Conservation (phyloP, 92 coral and sea anemone species). For the Pocillopora meandrina region DNA sequence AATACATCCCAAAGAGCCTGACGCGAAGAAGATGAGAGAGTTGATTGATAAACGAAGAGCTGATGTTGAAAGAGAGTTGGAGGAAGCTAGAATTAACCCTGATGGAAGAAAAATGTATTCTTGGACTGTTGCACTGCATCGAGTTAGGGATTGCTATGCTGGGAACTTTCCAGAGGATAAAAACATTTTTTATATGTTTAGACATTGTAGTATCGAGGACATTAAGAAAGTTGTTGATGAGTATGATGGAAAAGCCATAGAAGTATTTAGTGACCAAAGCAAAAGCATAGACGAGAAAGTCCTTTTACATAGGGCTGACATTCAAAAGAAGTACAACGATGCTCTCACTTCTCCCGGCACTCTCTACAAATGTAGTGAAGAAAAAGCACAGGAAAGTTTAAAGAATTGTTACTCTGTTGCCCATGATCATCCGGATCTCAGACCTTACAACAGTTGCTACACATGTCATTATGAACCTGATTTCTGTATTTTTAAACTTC, state of each 20-base stretch:
- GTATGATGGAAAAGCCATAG: not conserved
- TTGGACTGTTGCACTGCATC: constrained; percentile 25
- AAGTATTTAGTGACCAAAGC: no score
- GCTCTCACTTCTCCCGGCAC: no score
- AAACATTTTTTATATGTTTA: not conserved
- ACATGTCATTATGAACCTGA: no score
- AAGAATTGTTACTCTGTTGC: no score
- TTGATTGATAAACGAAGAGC: not conserved
- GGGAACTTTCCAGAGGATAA: not conserved
- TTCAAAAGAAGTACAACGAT: no score
- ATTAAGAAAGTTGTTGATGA: not conserved
- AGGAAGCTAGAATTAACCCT: not conserved
- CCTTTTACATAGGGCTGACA: no score
- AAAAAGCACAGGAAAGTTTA: no score
- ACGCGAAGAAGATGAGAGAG: not conserved
- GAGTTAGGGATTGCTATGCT: constrained; percentile 26
- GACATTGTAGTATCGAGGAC: not conserved
- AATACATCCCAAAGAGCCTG: not conserved
- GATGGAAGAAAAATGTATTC: not conserved
- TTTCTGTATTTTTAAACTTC: not conserved
- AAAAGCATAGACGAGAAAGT: no score
- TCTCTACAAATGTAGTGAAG: no score
- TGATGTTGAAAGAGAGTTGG: not conserved
- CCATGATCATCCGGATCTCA: no score
- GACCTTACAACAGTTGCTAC: no score